Conservation (phyloP, 1,140 invertebrate genomes). For the Heliconius congener region DNA sequence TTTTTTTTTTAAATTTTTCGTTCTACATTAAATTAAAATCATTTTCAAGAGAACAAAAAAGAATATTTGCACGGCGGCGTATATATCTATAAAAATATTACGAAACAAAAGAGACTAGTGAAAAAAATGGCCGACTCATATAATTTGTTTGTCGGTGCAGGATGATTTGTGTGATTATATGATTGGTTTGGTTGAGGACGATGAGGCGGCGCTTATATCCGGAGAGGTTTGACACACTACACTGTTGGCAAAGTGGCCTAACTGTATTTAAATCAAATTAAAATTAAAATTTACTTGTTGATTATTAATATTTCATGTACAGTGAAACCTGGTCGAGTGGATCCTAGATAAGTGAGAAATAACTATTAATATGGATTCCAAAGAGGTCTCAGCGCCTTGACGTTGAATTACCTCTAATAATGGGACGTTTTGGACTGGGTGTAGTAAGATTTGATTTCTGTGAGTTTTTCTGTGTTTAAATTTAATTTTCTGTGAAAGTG, state of each 20-base stretch:
- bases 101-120: neutral
- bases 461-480: too few relatives aligned
- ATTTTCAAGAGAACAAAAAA: too few relatives aligned
- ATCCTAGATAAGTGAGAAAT: too few relatives aligned
- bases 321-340: too few relatives aligned
- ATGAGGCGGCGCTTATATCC: constrained; percentile 78
- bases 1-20: neutral
- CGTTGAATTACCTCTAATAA: too few relatives aligned
- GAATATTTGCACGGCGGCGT: neutral
- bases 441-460: too few relatives aligned
- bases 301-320: too few relatives aligned
- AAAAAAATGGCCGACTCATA: constrained; percentile 39
- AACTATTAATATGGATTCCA: too few relatives aligned
- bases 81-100: neutral
- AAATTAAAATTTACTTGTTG: neutral
- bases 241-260: constrained; percentile 5
- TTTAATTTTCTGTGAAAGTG: too few relatives aligned
- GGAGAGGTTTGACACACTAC: constrained; percentile 69
- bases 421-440: too few relatives aligned
- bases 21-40: too few relatives aligned
- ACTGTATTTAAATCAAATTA: neutral
- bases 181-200: constrained; percentile 81
- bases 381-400: too few relatives aligned
- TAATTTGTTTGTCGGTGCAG: constrained; percentile 72
- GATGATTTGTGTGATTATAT: constrained; percentile 82